Percentiles rank a stretch among this genome's conserved stretches.
phyloP scores from a whole-genome alignment of 2,113 vertebrate genomes.

The Hirundichthys speculiger region DNA sequence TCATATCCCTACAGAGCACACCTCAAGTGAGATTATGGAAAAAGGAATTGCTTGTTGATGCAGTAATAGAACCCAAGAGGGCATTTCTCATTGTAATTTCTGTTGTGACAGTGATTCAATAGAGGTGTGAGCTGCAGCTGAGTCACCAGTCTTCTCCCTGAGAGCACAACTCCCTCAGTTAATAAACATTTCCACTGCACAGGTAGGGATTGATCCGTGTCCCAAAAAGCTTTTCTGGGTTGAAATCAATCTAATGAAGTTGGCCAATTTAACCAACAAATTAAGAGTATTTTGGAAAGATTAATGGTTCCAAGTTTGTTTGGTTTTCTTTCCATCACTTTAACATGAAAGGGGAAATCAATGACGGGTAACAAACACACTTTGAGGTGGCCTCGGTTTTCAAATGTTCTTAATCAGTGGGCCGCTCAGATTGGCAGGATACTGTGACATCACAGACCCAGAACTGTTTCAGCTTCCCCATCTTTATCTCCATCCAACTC shows the following conservation, averaged over 20 bases:
- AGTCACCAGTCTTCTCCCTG: background rate
- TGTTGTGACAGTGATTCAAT: background rate
- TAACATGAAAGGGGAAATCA: too few relatives aligned
- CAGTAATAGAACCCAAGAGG: background rate
- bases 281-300: too few relatives aligned
- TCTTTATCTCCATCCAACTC: too few relatives aligned
- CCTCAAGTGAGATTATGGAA: background rate
- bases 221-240: background rate
- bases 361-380: too few relatives aligned
- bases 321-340: too few relatives aligned
- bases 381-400: too few relatives aligned
- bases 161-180: background rate
- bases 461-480: too few relatives aligned
- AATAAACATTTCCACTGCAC: accelerated
- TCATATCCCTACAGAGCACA: background rate
- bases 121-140: conserved; percentile 11
- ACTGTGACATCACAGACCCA: too few relatives aligned
- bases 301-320: too few relatives aligned
- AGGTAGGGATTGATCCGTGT: background rate
- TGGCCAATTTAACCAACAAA: too few relatives aligned
- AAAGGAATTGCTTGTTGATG: conserved; percentile 15
- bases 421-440: too few relatives aligned
- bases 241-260: background rate
- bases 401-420: too few relatives aligned
- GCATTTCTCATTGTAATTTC: conserved; percentile 4